phyloP scores from a whole-genome alignment of 2,888 invertebrate genomes.

The Abscondita cerata region DNA sequence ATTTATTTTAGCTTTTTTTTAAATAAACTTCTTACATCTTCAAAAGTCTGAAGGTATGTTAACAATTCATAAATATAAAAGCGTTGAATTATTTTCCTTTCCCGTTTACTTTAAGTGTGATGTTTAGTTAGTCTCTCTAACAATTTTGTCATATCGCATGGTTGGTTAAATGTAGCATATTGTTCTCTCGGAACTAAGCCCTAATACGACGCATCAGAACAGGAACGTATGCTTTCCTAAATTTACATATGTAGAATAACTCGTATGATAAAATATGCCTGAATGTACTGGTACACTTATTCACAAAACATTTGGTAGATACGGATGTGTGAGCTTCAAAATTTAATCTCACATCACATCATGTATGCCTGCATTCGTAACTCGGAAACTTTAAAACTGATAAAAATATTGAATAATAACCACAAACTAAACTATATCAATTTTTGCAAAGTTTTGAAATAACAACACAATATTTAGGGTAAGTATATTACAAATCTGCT shows the following conservation, averaged over 20 bases:
- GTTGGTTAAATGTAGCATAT: constrained; percentile 33
- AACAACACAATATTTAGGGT: too few relatives aligned
- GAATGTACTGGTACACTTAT: constrained; percentile 38
- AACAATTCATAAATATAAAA: too few relatives aligned
- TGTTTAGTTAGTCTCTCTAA: not conserved
- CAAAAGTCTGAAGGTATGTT: too few relatives aligned
- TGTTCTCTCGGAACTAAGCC: constrained; percentile 32
- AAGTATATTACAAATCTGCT: too few relatives aligned
- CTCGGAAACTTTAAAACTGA: not conserved
- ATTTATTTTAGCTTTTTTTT: not conserved
- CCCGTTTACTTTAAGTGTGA: not conserved
- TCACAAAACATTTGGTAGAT: constrained; percentile 38
- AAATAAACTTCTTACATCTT: too few relatives aligned
- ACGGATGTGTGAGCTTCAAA: constrained; percentile 18
- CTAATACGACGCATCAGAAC: constrained; percentile 29
- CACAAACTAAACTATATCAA: too few relatives aligned
- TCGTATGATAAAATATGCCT: constrained; percentile 38
- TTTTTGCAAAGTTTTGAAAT: too few relatives aligned
- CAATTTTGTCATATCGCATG: constrained; percentile 14
- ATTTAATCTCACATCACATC: constrained; percentile 18
- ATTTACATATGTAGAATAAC: constrained; percentile 42
- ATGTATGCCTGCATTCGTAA: not conserved
- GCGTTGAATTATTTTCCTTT: not conserved
- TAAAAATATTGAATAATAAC: too few relatives aligned
- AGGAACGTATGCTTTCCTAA: constrained; percentile 35